Base-by-base conservation (phyloP, 2,113 vertebrate species). In the Oplegnathus fasciatus region DNA sequence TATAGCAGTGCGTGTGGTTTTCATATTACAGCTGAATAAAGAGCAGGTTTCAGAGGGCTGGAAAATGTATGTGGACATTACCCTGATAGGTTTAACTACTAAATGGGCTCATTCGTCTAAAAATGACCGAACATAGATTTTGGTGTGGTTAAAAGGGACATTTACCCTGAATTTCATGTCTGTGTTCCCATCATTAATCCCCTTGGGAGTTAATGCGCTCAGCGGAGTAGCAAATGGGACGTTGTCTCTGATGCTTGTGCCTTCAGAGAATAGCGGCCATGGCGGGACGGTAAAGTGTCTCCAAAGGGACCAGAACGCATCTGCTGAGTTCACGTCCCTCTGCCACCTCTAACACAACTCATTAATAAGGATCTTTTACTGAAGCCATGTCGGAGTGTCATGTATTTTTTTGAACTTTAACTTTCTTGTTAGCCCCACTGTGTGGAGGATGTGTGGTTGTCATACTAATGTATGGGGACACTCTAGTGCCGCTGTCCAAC, bases 401-500 rank as follows among this genome's bases (percentile, higher is more conserved):
- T 86, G 75, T 88, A 54, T 80, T 87, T 83, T 82, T 69, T 54
- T 44, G 48, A 61, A 78, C 89, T 91, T 85, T 54, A 84, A 88
- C 89, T 93, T 91, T 90, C 82, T 80, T 77, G 52, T 48, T 70
- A 74, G 71, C 80, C 70, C 81, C 83, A 50, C 52, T 57, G 83
- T 82, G 76, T 20, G 1, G 42, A 70, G 70, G 64, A 73, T 80
- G 75, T 69, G 86, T 67, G 86, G 64, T 86, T 66, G 67, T 76
- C 77, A 78, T 74, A 81, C 77, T 66, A 71, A 93, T 86, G 84
- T 83, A 93, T 79, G 92, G 96, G 95, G 95, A 83, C 78, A 89
- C 92, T 90, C 85, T 87, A 92, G 88, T 78, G 91, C 34, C 74
- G 92, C 94, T 95, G 96, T 95, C 96, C 95, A 95, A 92, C 94